Conservation (phyloP, 2,113 vertebrate genomes). For the Tyrannus savana region DNA sequence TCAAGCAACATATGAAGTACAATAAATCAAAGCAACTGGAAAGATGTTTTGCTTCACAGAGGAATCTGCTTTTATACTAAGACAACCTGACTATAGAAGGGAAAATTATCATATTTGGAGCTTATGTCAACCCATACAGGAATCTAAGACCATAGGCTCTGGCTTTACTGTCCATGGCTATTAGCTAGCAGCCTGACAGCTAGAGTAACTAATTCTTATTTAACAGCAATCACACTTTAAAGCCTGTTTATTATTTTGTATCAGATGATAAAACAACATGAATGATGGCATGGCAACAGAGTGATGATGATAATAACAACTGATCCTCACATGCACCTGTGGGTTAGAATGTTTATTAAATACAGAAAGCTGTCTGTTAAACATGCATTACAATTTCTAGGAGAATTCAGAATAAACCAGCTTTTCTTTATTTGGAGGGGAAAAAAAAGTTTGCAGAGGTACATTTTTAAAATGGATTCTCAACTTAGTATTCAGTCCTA, state of each 20-base stretch:
- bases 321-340: not conserved
- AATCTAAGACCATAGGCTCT: not conserved
- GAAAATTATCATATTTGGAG: not conserved
- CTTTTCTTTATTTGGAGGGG: too few species aligned
- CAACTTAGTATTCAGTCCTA: not conserved
- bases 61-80: not conserved
- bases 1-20: not conserved
- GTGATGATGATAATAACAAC: not conserved
- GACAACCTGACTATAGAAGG: not conserved
- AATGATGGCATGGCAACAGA: not conserved
- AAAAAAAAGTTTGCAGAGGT: not conserved
- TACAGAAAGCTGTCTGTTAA: not conserved
- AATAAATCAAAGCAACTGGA: not conserved
- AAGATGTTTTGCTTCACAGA: not conserved
- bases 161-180: not conserved
- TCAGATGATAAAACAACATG: not conserved
- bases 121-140: not conserved
- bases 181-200: not conserved
- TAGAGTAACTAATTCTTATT: not conserved
- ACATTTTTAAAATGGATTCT: not conserved
- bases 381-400: not conserved
- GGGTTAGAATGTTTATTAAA: not conserved
- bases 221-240: not conserved
- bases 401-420: not conserved
- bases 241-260: not conserved